Percentiles rank a stretch among this genome's conserved stretches.
Evolutionary conservation across 2,113 vertebrate species (phyloP).

Genomic region (Tupaia chinensis): DNA sequence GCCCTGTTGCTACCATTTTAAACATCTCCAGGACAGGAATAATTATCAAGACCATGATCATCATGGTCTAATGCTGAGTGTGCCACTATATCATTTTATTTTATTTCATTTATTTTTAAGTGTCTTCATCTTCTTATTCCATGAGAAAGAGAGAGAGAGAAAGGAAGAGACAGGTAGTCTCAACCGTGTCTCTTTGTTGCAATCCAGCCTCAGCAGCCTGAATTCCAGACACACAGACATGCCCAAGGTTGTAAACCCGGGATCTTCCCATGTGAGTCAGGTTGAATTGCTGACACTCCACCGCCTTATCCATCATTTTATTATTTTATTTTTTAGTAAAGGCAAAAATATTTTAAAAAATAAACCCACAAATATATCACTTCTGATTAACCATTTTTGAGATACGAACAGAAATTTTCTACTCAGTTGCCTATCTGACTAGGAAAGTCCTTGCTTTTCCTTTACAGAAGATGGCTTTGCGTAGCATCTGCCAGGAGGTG

Average conservation of each 20-base stretch:
- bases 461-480: not conserved
- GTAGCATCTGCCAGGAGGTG: not conserved
- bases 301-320: not conserved
- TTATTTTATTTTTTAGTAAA: constrained; percentile 32
- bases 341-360: not conserved
- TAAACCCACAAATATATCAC: not conserved
- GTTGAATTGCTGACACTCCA: too few species aligned
- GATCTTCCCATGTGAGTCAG: too few species aligned
- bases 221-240: too few species aligned
- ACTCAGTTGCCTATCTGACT: not conserved
- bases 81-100: not conserved
- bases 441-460: not conserved
- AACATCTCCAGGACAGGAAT: not conserved
- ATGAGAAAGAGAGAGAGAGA: too few species aligned
- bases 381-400: not conserved
- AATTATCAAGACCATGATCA: not conserved
- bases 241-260: too few species aligned
- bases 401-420: not conserved
- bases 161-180: too few species aligned
- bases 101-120: not conserved
- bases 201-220: too few species aligned
- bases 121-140: too few species aligned
- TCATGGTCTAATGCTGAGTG: not conserved
- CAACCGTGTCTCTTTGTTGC: too few species aligned
- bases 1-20: not conserved